Percentiles rank a stretch among this genome's conserved stretches.
These are phyloP conservation scores for Hipparchia semele DNA, from an alignment of 2,888 invertebrate genomes.

Conservation along the genomic window DNA sequence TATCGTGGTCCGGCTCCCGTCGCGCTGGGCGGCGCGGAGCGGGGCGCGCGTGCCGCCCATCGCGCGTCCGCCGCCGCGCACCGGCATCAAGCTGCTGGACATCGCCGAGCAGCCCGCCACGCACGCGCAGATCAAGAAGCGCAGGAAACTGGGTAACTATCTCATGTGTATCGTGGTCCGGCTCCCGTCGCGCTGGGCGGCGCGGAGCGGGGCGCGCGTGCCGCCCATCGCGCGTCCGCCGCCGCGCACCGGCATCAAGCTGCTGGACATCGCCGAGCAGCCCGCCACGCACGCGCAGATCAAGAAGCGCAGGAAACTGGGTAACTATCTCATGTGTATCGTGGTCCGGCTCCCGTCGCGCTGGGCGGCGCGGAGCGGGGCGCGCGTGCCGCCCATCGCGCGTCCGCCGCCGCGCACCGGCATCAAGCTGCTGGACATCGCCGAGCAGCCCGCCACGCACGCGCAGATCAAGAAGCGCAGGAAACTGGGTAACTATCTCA, in stretches of 20 bases:
- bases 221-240: conserved; percentile 82
- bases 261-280: conserved; percentile 96
- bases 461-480: too few relatives aligned
- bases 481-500: too few relatives aligned
- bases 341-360: too few relatives aligned
- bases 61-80: conserved; percentile 87
- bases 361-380: too few relatives aligned
- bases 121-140: conserved; percentile 89
- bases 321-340: conserved; percentile 58
- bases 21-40: conserved; percentile 68
- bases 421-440: too few relatives aligned
- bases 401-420: too few relatives aligned
- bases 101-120: conserved; percentile 96
- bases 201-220: conserved; percentile 47
- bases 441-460: too few relatives aligned
- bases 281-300: conserved; percentile 89
- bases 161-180: too few relatives aligned
- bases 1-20: too few relatives aligned
- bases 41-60: conserved; percentile 59
- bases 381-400: too few relatives aligned
- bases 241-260: conserved; percentile 95
- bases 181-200: conserved; percentile 66
- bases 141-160: conserved; percentile 88
- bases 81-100: conserved; percentile 97
- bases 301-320: conserved; percentile 92